Evolutionary conservation across 2,113 vertebrate species (phyloP).

Genomic region (Salvelinus namaycush): DNA sequence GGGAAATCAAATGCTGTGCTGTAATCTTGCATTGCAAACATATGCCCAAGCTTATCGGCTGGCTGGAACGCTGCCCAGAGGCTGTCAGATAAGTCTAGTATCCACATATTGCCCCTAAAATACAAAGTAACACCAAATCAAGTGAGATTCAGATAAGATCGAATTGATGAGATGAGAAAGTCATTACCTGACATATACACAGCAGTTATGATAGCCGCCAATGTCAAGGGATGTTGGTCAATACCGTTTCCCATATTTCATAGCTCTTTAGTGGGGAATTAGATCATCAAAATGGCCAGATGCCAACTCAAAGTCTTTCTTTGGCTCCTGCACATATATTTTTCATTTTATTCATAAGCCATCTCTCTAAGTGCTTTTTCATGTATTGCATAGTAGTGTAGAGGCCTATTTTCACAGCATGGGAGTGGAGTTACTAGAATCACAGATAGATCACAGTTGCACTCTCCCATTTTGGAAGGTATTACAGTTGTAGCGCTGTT

Average conservation of each 20-base stretch:
- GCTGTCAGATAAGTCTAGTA: not conserved
- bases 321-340: slow-evolving; percentile 35
- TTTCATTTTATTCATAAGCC: slow-evolving; percentile 60
- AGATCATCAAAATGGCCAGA: slow-evolving; percentile 66
- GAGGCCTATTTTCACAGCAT: slow-evolving; percentile 58
- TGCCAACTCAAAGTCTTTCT: slow-evolving; percentile 58
- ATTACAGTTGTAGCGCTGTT: slow-evolving; percentile 15
- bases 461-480: slow-evolving; percentile 60
- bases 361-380: slow-evolving; percentile 71
- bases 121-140: slow-evolving; percentile 40
- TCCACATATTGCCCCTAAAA: slow-evolving; percentile 9
- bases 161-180: slow-evolving; percentile 52
- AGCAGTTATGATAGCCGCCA: slow-evolving; percentile 51
- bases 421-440: slow-evolving; percentile 64
- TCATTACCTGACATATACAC: slow-evolving; percentile 59
- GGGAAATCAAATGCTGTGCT: no score
- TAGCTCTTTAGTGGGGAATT: slow-evolving; percentile 63
- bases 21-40: no score
- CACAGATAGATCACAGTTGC: slow-evolving; percentile 68
- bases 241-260: slow-evolving; percentile 57
- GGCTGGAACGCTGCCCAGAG: no score
- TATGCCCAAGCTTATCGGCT: no score
- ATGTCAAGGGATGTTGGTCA: slow-evolving; percentile 50
- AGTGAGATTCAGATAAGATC: slow-evolving; percentile 40
- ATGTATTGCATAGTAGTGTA: slow-evolving; percentile 59